A percentile compares a stretch with the other conserved stretches of the same genome.
These are phyloP conservation scores for Atta cephalotes DNA, from an alignment of 1,140 invertebrate genomes.

Conservation along the genomic window DNA sequence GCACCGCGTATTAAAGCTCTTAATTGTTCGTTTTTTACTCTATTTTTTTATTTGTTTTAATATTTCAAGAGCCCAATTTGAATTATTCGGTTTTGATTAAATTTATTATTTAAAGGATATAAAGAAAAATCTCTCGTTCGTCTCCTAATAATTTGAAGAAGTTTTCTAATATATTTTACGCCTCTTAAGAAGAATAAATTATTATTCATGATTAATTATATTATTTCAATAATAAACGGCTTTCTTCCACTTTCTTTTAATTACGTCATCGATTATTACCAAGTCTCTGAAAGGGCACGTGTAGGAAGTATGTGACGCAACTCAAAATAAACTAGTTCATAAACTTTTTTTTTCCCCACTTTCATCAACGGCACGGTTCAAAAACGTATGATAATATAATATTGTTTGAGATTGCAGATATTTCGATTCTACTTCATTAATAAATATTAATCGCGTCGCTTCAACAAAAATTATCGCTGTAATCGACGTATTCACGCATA, in stretches of 20 bases:
- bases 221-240: conserved; percentile 15
- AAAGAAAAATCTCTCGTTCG: not conserved
- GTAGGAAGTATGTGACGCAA: conserved; percentile 3
- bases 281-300: not conserved
- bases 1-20: too few relatives aligned
- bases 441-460: not conserved
- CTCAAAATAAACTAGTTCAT: conserved; percentile 5
- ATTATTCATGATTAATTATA: not conserved
- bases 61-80: too few relatives aligned
- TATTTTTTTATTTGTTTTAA: too few relatives aligned
- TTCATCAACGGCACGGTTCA: not conserved
- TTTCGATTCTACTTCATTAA: not conserved
- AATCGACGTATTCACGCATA: conserved; percentile 12
- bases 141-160: not conserved
- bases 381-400: not conserved
- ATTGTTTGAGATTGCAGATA: not conserved
- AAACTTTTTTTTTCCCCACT: not conserved
- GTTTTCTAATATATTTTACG: not conserved
- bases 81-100: too few relatives aligned
- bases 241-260: conserved; percentile 22
- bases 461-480: conserved; percentile 16
- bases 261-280: conserved; percentile 12
- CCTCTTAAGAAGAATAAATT: not conserved
- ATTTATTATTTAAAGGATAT: not conserved
- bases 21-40: too few relatives aligned